These are phyloP conservation scores for Brachionus manjavacas DNA, from an alignment of 1,140 invertebrate genomes.

Conservation along the genomic window DNA sequence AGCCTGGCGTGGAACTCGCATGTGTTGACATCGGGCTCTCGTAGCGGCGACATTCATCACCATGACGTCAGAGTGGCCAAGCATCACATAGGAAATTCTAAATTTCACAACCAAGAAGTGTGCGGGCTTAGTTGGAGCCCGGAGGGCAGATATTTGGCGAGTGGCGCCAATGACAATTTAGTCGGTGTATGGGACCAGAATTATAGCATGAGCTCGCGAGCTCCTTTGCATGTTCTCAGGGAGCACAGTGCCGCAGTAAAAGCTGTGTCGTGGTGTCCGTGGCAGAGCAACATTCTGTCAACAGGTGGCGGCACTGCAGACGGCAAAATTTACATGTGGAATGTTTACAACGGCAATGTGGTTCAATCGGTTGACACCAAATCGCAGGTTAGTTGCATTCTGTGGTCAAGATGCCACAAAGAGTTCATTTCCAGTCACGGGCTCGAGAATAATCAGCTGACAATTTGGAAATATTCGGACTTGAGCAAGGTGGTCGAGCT, in stretches of 20 bases:
- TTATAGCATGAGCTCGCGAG: slow-evolving; percentile 43
- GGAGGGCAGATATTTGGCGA: slow-evolving; percentile 84
- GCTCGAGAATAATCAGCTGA: slow-evolving; percentile 87
- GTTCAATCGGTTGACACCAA: slow-evolving; percentile 6
- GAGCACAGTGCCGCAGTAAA: slow-evolving; percentile 64
- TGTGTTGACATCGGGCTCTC: slow-evolving; percentile 69
- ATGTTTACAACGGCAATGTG: slow-evolving; percentile 75
- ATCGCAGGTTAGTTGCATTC: slow-evolving; percentile 73
- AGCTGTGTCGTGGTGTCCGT: slow-evolving; percentile 91
- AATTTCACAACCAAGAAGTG: slow-evolving; percentile 75
- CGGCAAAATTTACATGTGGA: slow-evolving; percentile 69
- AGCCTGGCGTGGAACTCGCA: slow-evolving; percentile 85
- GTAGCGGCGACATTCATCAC: slow-evolving; percentile 81
- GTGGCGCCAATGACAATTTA: slow-evolving; percentile 90
- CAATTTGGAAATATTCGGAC: slow-evolving; percentile 89
- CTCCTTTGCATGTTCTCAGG: slow-evolving; percentile 50
- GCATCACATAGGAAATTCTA: slow-evolving; percentile 70
- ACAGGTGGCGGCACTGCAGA: slow-evolving; percentile 96
- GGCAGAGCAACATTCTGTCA: slow-evolving; percentile 80
- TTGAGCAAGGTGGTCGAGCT: slow-evolving; percentile 68
- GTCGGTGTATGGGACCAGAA: slow-evolving; percentile 75
- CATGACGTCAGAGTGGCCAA: slow-evolving; percentile 86
- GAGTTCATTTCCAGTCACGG: slow-evolving; percentile 92
- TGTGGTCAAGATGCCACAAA: slow-evolving; percentile 87
- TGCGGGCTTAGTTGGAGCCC: slow-evolving; percentile 93